phyloP scores from a whole-genome alignment of 2,113 vertebrate genomes.

The Xenotilapia leptura region DNA sequence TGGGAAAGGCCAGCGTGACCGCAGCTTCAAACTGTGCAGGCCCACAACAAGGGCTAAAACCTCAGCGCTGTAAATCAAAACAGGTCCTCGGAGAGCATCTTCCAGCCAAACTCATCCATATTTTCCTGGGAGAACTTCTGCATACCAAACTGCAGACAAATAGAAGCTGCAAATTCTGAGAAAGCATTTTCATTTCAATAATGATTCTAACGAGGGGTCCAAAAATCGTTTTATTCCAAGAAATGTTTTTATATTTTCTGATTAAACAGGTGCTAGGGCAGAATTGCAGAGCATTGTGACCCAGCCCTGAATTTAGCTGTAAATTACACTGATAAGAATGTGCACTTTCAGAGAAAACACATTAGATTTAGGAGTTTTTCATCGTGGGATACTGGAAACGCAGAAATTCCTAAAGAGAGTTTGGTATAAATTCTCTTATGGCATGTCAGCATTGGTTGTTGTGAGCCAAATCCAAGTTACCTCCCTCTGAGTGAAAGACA shows the following conservation, averaged over 20 bases:
- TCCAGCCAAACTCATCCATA: slow-evolving; percentile 3
- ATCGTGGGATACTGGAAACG: not conserved
- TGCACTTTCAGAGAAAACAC: not conserved
- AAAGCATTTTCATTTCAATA: slow-evolving; percentile 21
- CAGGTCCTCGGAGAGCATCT: not conserved
- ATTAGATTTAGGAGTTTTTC: not conserved
- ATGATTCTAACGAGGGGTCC: not conserved
- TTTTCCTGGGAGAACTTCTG: slow-evolving; percentile 21
- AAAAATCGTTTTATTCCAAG: slow-evolving; percentile 24
- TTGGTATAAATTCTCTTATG: not conserved
- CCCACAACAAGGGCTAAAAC: slow-evolving; percentile 14
- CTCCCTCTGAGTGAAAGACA: not conserved
- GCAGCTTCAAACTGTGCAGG: not conserved
- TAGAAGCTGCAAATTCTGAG: slow-evolving; percentile 33
- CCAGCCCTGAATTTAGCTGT: not conserved
- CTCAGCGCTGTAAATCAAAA: slow-evolving; percentile 29
- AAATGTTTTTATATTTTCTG: slow-evolving; percentile 42
- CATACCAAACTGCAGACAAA: not conserved
- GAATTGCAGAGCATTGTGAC: not conserved
- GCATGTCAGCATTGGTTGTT: not conserved
- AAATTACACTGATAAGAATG: not conserved
- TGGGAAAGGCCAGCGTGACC: slow-evolving; percentile 30
- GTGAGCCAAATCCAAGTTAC: not conserved
- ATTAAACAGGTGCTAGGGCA: slow-evolving; percentile 11
- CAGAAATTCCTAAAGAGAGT: not conserved